Evolutionary conservation across 2,113 vertebrate genomes (phyloP), one percentile per base, ranked within the genome.

Genomic region (Thomomys bottae): DNA sequence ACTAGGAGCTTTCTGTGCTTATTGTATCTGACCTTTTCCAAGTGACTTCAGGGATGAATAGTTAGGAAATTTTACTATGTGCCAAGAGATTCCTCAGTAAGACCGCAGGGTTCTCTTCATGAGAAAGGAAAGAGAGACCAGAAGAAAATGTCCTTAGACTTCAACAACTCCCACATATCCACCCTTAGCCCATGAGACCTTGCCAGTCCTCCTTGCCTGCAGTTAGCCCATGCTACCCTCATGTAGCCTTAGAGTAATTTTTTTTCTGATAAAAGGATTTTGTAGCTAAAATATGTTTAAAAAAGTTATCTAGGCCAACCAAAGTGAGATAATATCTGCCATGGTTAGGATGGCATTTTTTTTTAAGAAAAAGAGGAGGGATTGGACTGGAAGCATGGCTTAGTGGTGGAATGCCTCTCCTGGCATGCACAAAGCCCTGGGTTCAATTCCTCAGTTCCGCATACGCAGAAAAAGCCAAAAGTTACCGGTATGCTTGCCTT

Each of bases 11-110:
- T 66, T 76, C 83, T 63, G 26, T 34, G 28, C 2, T 54, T 83
- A 54, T 80, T 72, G 61, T 8, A 38, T 45, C 63, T 40, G 87
- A 18, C 32, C 40, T 73, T 23, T 7, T 87, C 70, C 40, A 63
- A 17, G 18, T 84, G 40, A n/a, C 21, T 57, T 18, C 49, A 86
- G 63, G 87, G 87, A 76, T 73, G 21, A 90, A 92, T 80, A 84
- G 61, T 84, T 45, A 77, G 72, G 61, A 20, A 59, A 36, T 76
- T 88, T 85, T 71, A 75, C 49, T 34, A 23, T 66, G 67, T 75
- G 80, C 36, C 67, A 66, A 34, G 12, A 4, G 11, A 12, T 87
- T 84, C 57, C 77, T 90, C 57, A 71, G 84, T 92, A 92, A 73
- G 30, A 67, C 42, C 40, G 84, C 8, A 63, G 75, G 77, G 81